Percentiles rank a stretch among this genome's conserved stretches.
Conservation (phyloP, 2,797 vertebrate species). For the Perodicticus potto region DNA sequence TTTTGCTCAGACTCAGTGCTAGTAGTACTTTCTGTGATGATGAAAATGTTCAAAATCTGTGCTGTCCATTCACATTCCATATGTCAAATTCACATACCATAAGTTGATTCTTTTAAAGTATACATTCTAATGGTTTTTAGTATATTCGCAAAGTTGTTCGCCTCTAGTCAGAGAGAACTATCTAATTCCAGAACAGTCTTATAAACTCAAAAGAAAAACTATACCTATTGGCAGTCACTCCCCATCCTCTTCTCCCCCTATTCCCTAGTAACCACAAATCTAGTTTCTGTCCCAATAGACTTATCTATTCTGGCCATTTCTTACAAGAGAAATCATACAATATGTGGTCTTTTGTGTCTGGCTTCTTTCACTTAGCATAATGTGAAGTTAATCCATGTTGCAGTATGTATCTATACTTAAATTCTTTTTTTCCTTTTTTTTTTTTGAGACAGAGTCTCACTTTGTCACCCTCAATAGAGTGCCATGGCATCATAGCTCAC, state of each 20-base stretch:
- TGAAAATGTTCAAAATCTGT: slow-evolving; percentile 12
- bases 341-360: slow-evolving; percentile 31
- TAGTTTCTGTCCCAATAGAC: slow-evolving; percentile 46
- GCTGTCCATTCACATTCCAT: not conserved
- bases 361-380: slow-evolving; percentile 54
- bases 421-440: not conserved
- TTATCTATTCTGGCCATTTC: slow-evolving; percentile 37
- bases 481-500: too few relatives aligned
- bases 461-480: too few relatives aligned
- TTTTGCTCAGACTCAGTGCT: not conserved
- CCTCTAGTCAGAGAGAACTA: not conserved
- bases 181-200: slow-evolving; percentile 46
- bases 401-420: not conserved
- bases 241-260: not conserved
- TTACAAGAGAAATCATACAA: slow-evolving; percentile 40
- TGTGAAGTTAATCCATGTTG: slow-evolving; percentile 44
- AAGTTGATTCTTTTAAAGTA: slow-evolving; percentile 29
- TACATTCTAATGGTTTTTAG: slow-evolving; percentile 25
- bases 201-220: slow-evolving; percentile 31
- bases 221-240: not conserved
- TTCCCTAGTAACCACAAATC: slow-evolving; percentile 23
- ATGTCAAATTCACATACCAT: not conserved
- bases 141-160: slow-evolving; percentile 12
- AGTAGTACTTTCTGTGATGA: slow-evolving; percentile 33
- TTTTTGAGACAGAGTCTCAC: too few relatives aligned